Evolutionary conservation across 2,113 vertebrate genomes (phyloP), one percentile per base, ranked within the genome.

Genomic region (Podarcis muralis): DNA sequence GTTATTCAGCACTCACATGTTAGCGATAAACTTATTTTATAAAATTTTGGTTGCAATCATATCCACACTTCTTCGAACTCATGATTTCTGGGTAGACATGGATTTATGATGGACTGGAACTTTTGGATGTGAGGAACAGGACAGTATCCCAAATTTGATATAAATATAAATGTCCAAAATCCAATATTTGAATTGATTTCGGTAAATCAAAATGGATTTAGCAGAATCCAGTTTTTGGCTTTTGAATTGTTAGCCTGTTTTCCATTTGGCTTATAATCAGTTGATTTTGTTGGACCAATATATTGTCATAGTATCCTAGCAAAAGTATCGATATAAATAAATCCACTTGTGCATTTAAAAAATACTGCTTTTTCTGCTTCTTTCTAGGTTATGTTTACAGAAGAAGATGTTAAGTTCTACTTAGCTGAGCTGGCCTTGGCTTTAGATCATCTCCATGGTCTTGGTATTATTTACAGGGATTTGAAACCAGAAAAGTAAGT

Each of bases 401-500:
- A 98, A 94, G 98, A 98, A 90, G 98, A 98, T 43, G 98, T 98
- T 91, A 98, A 98, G 94, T 98, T 98, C 95, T 98, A 98, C 93
- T 91, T 98, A 95, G 98, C 98, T 48, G 97, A 98, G 93, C 95
- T 98, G 93, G 98, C 98, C 87, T 92, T 98, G 95, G 98, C 98
- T 0, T 90, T 98, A 83, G 97, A 98, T 92, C 98, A 98, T 85
- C 98, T 98, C 40, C 98, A 98, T 3, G 82, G 97, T 69, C 96
- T 98, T 90, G 98, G 98, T 23, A 98, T 98, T 95, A 98, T 98
- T 96, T 98, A 98, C 95, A 96, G 98, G 53, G 98, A 98, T 91
- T 96, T 98, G 90, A 98, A 98, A 93, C 98, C 98, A 11, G 98
- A 98, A 93, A 98, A 98, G 98, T 98, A 95, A 96, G 97, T 95